A percentile compares a stretch with the other conserved stretches of the same genome.
phyloP scores from a whole-genome alignment of 1,140 invertebrate genomes.

The Temnothorax nylanderi region DNA sequence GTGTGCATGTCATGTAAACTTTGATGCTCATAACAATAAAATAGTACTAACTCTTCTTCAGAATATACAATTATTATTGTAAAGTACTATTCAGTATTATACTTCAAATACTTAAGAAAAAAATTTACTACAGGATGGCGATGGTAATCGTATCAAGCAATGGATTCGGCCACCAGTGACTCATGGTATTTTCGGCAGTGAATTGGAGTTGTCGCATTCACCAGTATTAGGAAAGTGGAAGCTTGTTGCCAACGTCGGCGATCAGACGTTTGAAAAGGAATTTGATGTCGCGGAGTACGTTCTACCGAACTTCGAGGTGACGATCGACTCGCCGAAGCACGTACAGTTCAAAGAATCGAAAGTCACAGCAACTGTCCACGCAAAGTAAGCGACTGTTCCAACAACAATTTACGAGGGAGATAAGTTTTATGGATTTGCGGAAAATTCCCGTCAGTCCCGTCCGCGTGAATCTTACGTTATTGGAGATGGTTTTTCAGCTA shows the following conservation, averaged over 20 bases:
- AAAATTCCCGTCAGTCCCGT: not conserved
- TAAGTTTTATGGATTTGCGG: not conserved
- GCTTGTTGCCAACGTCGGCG: constrained; percentile 88
- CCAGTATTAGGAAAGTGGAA: constrained; percentile 97
- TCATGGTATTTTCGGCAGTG: constrained; percentile 92
- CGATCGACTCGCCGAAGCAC: constrained; percentile 92
- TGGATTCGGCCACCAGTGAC: constrained; percentile 90
- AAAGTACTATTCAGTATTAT: no score
- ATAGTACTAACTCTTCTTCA: not conserved
- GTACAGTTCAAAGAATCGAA: constrained; percentile 92
- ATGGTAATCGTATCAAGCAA: constrained; percentile 93
- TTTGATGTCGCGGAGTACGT: constrained; percentile 97
- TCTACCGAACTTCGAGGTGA: constrained; percentile 96
- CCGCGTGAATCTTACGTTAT: not conserved
- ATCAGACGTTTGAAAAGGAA: constrained; percentile 89
- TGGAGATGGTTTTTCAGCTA: not conserved
- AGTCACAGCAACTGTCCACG: constrained; percentile 91
- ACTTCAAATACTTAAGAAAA: not conserved
- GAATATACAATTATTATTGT: not conserved
- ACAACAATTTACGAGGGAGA: not conserved
- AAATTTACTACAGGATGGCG: constrained; percentile 87
- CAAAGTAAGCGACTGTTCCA: constrained; percentile 89
- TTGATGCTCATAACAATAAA: not conserved
- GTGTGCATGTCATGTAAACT: not conserved
- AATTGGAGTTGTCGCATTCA: constrained; percentile 92